Percentiles rank a stretch among this genome's conserved stretches.
These are phyloP conservation scores for Heterocephalus glaber DNA, from an alignment of 2,113 vertebrate species.

Conservation along the genomic window DNA sequence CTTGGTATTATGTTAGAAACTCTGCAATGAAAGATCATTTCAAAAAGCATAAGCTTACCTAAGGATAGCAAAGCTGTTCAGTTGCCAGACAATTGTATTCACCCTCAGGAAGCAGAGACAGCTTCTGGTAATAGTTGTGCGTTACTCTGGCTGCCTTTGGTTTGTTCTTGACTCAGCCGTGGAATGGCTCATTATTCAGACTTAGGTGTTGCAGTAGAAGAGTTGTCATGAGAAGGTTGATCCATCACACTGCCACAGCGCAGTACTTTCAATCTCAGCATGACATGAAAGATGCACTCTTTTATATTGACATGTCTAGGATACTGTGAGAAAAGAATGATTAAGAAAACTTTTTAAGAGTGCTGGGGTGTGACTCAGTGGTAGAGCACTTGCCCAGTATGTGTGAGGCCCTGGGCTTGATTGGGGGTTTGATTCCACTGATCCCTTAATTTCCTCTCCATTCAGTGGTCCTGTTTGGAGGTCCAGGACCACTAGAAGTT, in stretches of 20 bases:
- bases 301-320: conserved; percentile 44
- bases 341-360: conserved; percentile 37
- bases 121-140: conserved; percentile 52
- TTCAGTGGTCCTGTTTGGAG: background rate
- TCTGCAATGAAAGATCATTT: conserved; percentile 55
- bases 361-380: background rate
- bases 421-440: background rate
- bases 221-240: conserved; percentile 50
- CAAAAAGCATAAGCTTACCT: conserved; percentile 52
- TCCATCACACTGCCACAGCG: background rate
- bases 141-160: conserved; percentile 37
- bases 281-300: conserved; percentile 59
- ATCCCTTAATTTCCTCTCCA: background rate
- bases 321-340: conserved; percentile 55
- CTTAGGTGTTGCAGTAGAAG: background rate
- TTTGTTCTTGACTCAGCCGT: conserved; percentile 45
- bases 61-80: conserved; percentile 55
- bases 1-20: conserved; percentile 42
- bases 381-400: background rate
- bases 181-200: conserved; percentile 61
- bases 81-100: background rate
- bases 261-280: conserved; percentile 35
- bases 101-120: conserved; percentile 42
- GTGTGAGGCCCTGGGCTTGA: background rate
- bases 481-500: background rate